Base-by-base conservation (phyloP, 2,113 vertebrate species). In the Barnardius zonarius region DNA sequence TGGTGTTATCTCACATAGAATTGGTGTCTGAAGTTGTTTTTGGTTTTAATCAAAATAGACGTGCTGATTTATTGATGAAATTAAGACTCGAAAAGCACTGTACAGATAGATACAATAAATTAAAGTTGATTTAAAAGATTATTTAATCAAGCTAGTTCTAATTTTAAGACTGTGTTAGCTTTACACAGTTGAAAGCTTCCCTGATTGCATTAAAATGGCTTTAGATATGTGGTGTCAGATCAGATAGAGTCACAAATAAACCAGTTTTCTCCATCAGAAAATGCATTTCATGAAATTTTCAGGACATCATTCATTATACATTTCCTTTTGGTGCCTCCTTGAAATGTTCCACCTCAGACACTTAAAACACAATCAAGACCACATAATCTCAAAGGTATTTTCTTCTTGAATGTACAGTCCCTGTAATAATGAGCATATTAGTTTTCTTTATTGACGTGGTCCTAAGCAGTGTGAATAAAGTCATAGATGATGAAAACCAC, bases 271-370 rank as follows among this genome's bases (percentile, higher is more conserved):
- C 70, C 67, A 89, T 85, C 55, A 90, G 69, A 94, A 94, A 92
- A 74, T 39, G 70, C 20, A 90, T 91, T 81, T 70, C 22, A 93
- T 94, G 51, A 95, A 92, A 92, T 75, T 92, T 95, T 95, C 48
- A 96, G 54, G 44, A 31, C n/a, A 82, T 62, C 44, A 62, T 93
- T 86, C 66, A 91, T 93, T 92, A 94, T 93, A 83, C 18, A 95
- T 91, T 85, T 89, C 20, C 24, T 92, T 96, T 89, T 61, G 28
- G 7, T 92, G 11, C 25, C 35, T 95, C 24, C 62, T 79, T 86
- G 70, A 93, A 93, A 76, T 62, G 27, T 2, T 75, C 10, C 18
- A 37, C 64, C 88, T 93, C 46, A 93, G 48, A 64, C 15, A 85
- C 37, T 57, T 68, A 68, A 86, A 94, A 44, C 43, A 91, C 69